These are phyloP conservation scores for Andrena dorsata DNA, from an alignment of 2,888 invertebrate genomes.

Conservation along the genomic window DNA sequence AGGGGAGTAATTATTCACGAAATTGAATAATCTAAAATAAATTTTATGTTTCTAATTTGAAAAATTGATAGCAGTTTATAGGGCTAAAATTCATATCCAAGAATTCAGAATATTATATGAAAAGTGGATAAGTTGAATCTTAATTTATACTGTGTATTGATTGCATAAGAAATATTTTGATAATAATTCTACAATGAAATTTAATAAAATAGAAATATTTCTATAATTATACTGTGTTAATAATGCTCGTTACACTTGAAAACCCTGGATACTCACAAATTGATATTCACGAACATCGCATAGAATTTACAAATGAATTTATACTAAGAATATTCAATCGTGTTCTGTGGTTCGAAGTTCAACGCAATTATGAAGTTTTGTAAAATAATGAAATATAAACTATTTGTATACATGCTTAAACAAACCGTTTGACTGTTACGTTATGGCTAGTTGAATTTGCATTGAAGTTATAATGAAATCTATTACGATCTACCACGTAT, in stretches of 20 bases:
- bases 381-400: constrained; percentile 19
- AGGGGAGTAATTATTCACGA: constrained; percentile 2
- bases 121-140: constrained; percentile 8
- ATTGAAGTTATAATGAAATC: constrained; percentile 31
- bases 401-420: constrained; percentile 22
- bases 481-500: constrained; percentile 29
- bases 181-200: no score
- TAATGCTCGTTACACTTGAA: constrained; percentile 8
- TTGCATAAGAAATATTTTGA: constrained; percentile 5
- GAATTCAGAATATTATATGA: constrained; percentile 11
- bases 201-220: background rate
- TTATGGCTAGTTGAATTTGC: constrained; percentile 30
- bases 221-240: constrained; percentile 1
- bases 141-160: constrained; percentile 16
- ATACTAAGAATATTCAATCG: constrained; percentile 6
- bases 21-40: constrained; percentile 13
- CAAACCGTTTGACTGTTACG: constrained; percentile 23
- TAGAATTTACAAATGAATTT: constrained; percentile 14
- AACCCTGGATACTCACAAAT: constrained; percentile 4
- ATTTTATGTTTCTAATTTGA: constrained; percentile 17
- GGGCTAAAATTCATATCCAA: background rate
- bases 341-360: constrained; percentile 31
- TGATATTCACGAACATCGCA: constrained; percentile 10
- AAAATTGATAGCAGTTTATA: background rate
- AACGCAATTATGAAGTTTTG: constrained; percentile 31